Base-by-base conservation (phyloP, 2,888 invertebrate species). In the Cenopis cana region DNA sequence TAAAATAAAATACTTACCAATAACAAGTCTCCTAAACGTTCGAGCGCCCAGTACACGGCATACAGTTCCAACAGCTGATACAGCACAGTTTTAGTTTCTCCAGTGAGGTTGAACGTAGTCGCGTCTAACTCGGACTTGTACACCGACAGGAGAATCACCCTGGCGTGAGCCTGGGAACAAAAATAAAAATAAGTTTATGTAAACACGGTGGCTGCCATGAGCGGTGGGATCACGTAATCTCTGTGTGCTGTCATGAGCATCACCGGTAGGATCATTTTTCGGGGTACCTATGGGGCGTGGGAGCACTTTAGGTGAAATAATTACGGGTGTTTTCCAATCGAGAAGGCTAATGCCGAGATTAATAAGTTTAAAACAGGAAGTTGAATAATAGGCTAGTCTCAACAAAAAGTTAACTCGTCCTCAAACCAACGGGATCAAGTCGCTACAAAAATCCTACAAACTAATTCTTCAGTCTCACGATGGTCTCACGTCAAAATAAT, bases 1-100 rank as follows among this genome's bases (percentile, higher is more conserved):
- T 5, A 5, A 33, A 5, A 9, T 38, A 2, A 12, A 64, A 38
- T 14, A 85, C 91, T 90, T 91, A 98, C 98, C 92, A 96, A 92
- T 60, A 98, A 88, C 76, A 98, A 95, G 81, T 97, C 96, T 5
- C 98, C 98, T 17, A 96, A 89, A 75, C 95, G 95, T 82, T 95
- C 95, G 36, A 97, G 85, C 3, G 97, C 95, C 89, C 96, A 96
- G 84, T 96, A 95, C 0, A 97, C 91, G 6, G 95, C 94, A 83
- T 98, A 98, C 1, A 98, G 87, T 79, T 97, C 95, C 66, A 96
- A 94, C 52, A 98, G 89, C 56, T 96, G 94, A 29, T 90, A 83
- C n/a, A 98, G 83, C 14, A 97, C 96, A 17, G 85, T 85, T 62
- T 89, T 94, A 67, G 98, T 82, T 1, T 95, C 90, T 0, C 91